Conservation (phyloP, 2,888 invertebrate species). For the Therioaphis trifolii region DNA sequence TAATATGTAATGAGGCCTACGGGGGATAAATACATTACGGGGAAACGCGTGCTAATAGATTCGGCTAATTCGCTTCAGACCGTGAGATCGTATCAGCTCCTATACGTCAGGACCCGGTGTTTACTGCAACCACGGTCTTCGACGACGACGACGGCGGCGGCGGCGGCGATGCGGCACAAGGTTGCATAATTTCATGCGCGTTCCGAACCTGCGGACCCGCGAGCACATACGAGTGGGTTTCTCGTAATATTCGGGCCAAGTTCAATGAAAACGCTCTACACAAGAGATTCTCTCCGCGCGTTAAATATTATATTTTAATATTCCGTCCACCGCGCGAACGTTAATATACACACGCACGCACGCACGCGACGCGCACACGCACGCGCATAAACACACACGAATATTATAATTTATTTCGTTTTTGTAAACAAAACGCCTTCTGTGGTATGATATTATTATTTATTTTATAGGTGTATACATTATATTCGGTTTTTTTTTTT, state of each 20-base stretch:
- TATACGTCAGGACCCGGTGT: neutral
- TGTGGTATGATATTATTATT: neutral
- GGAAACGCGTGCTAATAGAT: slow-evolving; percentile 20
- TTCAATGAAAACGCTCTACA: slow-evolving; percentile 21
- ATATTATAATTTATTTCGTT: slow-evolving; percentile 29
- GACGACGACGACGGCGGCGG: too few relatives aligned
- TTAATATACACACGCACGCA: neutral
- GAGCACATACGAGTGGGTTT: neutral
- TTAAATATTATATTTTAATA: too few relatives aligned
- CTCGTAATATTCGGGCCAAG: slow-evolving; percentile 42
- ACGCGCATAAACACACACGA: neutral
- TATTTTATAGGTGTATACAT: slow-evolving; percentile 6
- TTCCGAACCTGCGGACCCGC: neutral
- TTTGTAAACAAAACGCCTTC: slow-evolving; percentile 41
- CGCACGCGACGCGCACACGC: too few relatives aligned
- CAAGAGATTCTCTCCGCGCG: neutral
- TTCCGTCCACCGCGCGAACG: neutral
- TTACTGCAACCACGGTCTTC: too few relatives aligned
- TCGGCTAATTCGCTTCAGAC: slow-evolving; percentile 23
- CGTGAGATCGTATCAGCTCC: slow-evolving; percentile 20
- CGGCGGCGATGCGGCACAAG: neutral
- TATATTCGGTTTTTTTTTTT: slow-evolving; percentile 1
- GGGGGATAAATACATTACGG: slow-evolving; percentile 9
- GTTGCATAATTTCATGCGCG: slow-evolving; percentile 8
- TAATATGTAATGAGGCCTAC: slow-evolving; percentile 6